A percentile compares a stretch with the other conserved stretches of the same genome.
phyloP scores from a whole-genome alignment of 1,140 invertebrate genomes.

The Ephestia elutella region DNA sequence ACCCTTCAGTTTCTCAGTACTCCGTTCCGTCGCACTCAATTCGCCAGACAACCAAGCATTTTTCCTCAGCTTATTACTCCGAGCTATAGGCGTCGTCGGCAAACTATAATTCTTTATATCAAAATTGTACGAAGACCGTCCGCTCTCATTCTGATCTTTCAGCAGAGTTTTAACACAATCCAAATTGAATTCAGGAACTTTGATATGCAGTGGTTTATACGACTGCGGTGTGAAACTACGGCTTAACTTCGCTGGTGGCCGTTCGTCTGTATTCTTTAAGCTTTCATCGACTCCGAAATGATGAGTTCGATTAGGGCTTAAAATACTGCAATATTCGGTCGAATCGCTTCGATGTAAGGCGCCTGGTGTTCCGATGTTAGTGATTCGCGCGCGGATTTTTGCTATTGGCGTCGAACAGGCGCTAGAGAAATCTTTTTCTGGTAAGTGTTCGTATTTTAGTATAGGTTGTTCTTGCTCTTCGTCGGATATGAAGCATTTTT shows the following conservation, averaged over 20 bases:
- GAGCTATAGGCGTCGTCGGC: constrained; percentile 66
- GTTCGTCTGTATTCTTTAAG: constrained; percentile 39
- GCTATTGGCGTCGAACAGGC: constrained; percentile 58
- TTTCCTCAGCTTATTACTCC: constrained; percentile 68
- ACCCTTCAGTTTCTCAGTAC: constrained; percentile 31
- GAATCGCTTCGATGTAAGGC: constrained; percentile 65
- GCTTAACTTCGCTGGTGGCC: constrained; percentile 51
- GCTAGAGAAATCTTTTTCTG: constrained; percentile 43
- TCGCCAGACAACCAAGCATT: constrained; percentile 71
- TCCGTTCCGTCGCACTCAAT: constrained; percentile 25
- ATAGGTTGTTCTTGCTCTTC: constrained; percentile 23
- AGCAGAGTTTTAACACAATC: constrained; percentile 51
- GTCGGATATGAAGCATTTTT: constrained; percentile 42
- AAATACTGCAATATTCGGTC: constrained; percentile 69
- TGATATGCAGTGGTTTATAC: constrained; percentile 67
- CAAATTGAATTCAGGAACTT: constrained; percentile 64
- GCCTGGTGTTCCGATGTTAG: constrained; percentile 49
- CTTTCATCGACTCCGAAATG: constrained; percentile 36
- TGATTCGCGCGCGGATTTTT: constrained; percentile 44
- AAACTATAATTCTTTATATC: constrained; percentile 69
- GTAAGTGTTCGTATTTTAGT: constrained; percentile 37
- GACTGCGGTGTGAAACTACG: constrained; percentile 67
- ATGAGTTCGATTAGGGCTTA: constrained; percentile 52
- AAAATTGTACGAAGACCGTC: constrained; percentile 59
- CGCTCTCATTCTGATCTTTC: constrained; percentile 41